phyloP scores from a whole-genome alignment of 2,797 vertebrate species.

The Sebastiscus tertius region DNA sequence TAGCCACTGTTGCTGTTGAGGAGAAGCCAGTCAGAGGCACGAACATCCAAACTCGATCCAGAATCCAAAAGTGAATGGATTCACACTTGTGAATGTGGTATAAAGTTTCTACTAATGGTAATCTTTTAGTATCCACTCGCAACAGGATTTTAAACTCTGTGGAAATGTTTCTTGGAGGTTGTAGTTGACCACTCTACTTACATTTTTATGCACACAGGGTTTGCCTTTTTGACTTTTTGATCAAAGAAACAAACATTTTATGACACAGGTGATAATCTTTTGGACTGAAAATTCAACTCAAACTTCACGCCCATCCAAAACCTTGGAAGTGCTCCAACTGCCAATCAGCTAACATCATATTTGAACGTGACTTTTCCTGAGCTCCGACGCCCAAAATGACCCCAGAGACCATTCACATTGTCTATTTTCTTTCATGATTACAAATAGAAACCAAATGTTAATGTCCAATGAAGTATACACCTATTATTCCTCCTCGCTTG shows the following conservation, averaged over 20 bases:
- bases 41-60: background rate
- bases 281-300: background rate
- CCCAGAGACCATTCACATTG: conserved; percentile 8
- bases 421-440: conserved; percentile 5
- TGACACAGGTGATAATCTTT: background rate
- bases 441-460: conserved; percentile 54
- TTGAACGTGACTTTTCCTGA: conserved; percentile 2
- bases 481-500: conserved; percentile 1
- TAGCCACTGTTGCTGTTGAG: conserved; percentile 20
- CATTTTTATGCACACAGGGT: background rate
- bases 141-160: background rate
- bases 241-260: background rate
- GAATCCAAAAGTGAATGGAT: background rate
- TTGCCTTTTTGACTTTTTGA: background rate
- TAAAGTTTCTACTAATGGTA: background rate
- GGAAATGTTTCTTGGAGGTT: background rate
- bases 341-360: background rate
- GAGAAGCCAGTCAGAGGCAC: conserved; percentile 5
- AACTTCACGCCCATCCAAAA: background rate
- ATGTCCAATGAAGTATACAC: conserved; percentile 1
- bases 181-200: background rate
- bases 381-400: background rate
- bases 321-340: conserved; percentile 1
- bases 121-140: background rate
- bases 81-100: background rate